phyloP scores from a whole-genome alignment of 2,797 vertebrate species.

The Gymnopithys bicolor region DNA sequence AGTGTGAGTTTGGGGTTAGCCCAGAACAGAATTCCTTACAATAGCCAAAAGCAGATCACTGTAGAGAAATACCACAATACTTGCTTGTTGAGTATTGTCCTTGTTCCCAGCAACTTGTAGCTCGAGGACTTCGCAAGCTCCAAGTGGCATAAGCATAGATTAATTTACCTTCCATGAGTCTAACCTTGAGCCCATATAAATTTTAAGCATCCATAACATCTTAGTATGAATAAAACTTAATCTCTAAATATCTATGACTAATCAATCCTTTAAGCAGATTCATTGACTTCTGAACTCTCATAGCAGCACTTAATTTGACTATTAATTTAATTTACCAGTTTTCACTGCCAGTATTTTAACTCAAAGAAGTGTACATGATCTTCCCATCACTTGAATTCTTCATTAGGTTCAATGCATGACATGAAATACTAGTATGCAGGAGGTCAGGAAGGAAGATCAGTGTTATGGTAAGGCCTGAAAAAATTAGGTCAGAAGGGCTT shows the following conservation, averaged over 20 bases:
- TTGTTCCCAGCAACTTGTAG: background rate
- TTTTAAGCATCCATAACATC: background rate
- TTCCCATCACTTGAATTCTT: background rate
- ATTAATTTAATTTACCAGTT: slow-evolving; percentile 32
- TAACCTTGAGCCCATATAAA: background rate
- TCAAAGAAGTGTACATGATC: background rate
- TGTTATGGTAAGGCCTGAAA: background rate
- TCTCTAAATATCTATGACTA: background rate
- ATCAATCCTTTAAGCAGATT: slow-evolving; percentile 14
- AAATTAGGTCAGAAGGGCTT: background rate
- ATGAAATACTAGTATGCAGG: background rate
- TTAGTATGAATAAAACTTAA: background rate
- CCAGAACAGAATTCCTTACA: background rate
- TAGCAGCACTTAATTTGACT: background rate
- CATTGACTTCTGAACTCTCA: background rate
- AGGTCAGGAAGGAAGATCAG: background rate
- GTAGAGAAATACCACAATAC: background rate
- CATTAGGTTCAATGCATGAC: background rate
- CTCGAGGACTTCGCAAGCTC: background rate
- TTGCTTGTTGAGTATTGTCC: background rate
- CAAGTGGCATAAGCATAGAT: background rate
- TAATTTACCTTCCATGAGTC: background rate
- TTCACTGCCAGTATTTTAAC: background rate
- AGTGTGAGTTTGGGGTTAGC: background rate
- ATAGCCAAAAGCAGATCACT: background rate